Base-by-base conservation (phyloP, 2,113 vertebrate species). In the Indri indri region DNA sequence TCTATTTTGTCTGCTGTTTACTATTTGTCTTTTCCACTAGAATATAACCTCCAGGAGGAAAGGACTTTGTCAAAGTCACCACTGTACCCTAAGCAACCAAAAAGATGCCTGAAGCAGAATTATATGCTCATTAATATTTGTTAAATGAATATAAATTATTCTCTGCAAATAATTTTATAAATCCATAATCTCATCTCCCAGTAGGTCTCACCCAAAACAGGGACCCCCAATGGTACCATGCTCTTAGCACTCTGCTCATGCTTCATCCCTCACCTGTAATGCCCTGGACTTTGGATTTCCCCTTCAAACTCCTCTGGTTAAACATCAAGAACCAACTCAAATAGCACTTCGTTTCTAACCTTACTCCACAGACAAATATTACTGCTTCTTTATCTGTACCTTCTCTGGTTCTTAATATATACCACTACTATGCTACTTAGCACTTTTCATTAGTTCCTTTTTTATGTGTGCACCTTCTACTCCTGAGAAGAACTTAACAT, bases 21-120 rank as follows among this genome's bases (percentile, higher is more conserved):
- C 42, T 80, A 23, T 91, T 85, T 92, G 20, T 74, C 45, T 96
- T 95, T n/a, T 66, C 47, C 57, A 82, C 16, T 73, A 88, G 83
- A 94, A 90, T 80, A 84, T 30, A 90, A 90, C 80, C n/a, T 68
- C 71, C 23, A 63, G n/a, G 9, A 73, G 42, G 23, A 92, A 63
- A 90, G 16, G 11, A 90, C 17, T 68, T 42, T 74, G 52, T 63
- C 25, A 82, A 61, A 65, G 66, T 90, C 14, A 68, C n/a, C 57
- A 68, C 0, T 63, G 20, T 40, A 81, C 6, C 30, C 63, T 86
- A 50, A 87, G 27, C 66, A 96, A 91, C 32, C 42, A 84, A 83
- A 89, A 6, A 4, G 12, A 47, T 94, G 40, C 25, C 79, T 88
- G 8, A 87, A 96, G 86, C 74, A 93, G n/a, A 94, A 83, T 37